Evolutionary conservation across 2,797 vertebrate genomes (phyloP).

Genomic region (Miichthys miiuy): DNA sequence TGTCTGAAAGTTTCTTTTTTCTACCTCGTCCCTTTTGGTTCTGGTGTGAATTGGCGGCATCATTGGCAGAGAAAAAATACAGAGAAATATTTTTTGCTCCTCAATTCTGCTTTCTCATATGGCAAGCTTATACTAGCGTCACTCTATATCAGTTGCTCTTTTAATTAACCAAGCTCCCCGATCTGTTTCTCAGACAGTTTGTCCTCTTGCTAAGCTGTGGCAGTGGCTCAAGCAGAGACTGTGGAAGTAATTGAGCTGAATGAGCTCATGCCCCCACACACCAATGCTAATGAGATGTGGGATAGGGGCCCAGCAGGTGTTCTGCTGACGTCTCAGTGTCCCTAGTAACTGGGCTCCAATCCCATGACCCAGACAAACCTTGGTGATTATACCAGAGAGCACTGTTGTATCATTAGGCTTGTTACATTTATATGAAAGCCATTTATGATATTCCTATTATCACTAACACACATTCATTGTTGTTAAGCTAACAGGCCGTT

Average conservation of each 20-base stretch:
- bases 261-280: slow-evolving; percentile 74
- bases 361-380: slow-evolving; percentile 55
- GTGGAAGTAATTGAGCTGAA: slow-evolving; percentile 81
- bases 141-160: slow-evolving; percentile 54
- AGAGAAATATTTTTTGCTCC: background rate
- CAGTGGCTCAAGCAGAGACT: slow-evolving; percentile 67
- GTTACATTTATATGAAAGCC: slow-evolving; percentile 47
- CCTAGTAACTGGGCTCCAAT: slow-evolving; percentile 46
- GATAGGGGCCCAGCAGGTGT: slow-evolving; percentile 68
- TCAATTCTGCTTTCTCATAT: background rate
- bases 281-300: slow-evolving; percentile 77
- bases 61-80: slow-evolving; percentile 14
- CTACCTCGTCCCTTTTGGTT: too few species aligned
- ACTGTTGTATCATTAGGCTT: slow-evolving; percentile 27
- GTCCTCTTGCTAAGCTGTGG: slow-evolving; percentile 69
- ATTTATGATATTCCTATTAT: slow-evolving; percentile 38
- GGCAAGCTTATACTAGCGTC: background rate
- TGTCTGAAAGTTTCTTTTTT: too few species aligned
- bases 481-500: slow-evolving; percentile 35
- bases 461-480: slow-evolving; percentile 25
- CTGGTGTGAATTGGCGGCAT: too few species aligned
- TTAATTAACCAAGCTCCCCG: slow-evolving; percentile 72
- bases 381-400: slow-evolving; percentile 49
- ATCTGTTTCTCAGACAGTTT: slow-evolving; percentile 75
- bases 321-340: slow-evolving; percentile 47